These are phyloP conservation scores for Cyclina sinensis DNA, from an alignment of 1,140 invertebrate species.

Conservation along the genomic window DNA sequence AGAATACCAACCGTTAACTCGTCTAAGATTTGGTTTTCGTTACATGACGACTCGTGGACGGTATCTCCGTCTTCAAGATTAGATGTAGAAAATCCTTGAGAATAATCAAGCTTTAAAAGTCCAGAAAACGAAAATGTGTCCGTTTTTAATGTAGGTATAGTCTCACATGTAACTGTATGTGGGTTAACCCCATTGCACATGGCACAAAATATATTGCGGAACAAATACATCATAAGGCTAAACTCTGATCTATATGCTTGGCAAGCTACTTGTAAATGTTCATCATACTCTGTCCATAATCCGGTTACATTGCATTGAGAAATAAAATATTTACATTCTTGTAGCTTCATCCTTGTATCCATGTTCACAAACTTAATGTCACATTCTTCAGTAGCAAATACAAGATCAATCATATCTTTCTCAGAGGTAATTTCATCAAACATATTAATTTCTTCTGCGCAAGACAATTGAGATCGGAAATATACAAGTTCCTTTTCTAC, in stretches of 20 bases:
- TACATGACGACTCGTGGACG: neutral
- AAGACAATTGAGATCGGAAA: neutral
- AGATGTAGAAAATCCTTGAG: neutral
- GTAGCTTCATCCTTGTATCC: neutral
- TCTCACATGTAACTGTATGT: neutral
- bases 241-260: neutral
- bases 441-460: neutral
- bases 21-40: neutral
- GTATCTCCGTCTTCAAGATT: too few relatives aligned
- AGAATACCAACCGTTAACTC: neutral
- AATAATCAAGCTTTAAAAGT: neutral
- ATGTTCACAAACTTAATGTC: neutral
- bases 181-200: constrained; percentile 3
- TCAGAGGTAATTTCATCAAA: neutral
- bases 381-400: neutral
- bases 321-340: constrained; percentile 14
- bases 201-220: constrained; percentile 25
- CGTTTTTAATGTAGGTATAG: too few relatives aligned
- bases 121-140: neutral
- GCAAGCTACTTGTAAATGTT: neutral
- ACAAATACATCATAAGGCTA: neutral
- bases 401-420: neutral
- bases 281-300: neutral
- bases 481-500: neutral
- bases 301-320: constrained; percentile 11